phyloP scores from a whole-genome alignment of 2,113 vertebrate species.

The Chionomys nivalis region DNA sequence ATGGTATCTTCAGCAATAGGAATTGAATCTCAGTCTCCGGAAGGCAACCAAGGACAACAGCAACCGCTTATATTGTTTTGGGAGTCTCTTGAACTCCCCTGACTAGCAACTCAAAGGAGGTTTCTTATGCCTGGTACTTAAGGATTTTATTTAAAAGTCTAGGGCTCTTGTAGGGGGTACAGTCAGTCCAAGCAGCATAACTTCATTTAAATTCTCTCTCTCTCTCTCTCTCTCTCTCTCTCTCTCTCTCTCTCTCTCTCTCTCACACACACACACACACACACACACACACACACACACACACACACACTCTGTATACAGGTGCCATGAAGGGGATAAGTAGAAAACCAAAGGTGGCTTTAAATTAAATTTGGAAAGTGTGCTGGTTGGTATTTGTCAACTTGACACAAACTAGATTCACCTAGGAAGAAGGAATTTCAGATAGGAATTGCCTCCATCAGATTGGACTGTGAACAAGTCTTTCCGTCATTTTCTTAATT shows the following conservation, averaged over 20 bases:
- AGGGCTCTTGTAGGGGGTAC: background rate
- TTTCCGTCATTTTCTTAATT: background rate
- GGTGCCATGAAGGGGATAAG: background rate
- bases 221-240: too few relatives aligned
- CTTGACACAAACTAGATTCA: background rate
- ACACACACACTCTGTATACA: background rate
- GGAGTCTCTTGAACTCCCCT: background rate
- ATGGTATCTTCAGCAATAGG: background rate
- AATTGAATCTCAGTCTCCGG: background rate
- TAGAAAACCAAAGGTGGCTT: background rate
- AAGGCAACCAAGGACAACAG: background rate
- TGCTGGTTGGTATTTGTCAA: background rate
- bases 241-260: too few relatives aligned
- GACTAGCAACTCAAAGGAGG: background rate
- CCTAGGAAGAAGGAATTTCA: background rate
- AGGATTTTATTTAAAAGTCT: background rate
- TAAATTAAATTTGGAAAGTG: background rate
- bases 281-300: background rate
- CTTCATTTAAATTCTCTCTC: background rate
- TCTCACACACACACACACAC: background rate
- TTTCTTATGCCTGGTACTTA: background rate
- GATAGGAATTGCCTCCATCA: background rate
- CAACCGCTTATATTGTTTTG: background rate
- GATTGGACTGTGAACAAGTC: background rate
- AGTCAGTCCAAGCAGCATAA: background rate